phyloP scores from a whole-genome alignment of 2,113 vertebrate species.

The Alethe castanea region DNA sequence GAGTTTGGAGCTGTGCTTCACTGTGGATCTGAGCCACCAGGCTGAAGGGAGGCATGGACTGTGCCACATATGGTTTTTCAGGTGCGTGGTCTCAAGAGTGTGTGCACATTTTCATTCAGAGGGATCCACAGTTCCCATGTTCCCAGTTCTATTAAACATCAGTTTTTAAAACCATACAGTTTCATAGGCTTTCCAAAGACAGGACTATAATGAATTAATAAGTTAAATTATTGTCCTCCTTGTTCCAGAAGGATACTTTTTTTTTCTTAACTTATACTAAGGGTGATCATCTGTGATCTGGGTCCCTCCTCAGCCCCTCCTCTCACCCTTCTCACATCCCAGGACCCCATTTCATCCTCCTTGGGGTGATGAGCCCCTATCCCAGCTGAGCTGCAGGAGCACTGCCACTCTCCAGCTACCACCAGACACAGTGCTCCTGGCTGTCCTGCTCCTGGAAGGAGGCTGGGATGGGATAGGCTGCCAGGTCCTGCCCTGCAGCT shows the following conservation, averaged over 20 bases:
- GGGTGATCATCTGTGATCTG: neutral
- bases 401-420: neutral
- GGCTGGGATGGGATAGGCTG: neutral
- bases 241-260: neutral
- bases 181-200: neutral
- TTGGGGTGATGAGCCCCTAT: neutral
- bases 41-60: neutral
- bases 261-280: neutral
- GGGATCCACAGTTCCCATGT: neutral
- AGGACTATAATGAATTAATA: neutral
- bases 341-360: neutral
- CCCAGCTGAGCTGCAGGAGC: neutral
- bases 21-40: neutral
- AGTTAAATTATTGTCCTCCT: neutral
- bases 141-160: neutral
- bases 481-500: neutral
- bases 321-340: neutral
- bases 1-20: neutral
- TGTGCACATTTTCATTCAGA: neutral
- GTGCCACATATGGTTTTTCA: accelerated
- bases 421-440: accelerated
- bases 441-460: neutral
- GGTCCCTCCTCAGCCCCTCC: accelerated
- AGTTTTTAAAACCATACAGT: neutral
- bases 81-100: neutral